A percentile compares a stretch with the other conserved stretches of the same genome.
Evolutionary conservation across 2,113 vertebrate species (phyloP).

Genomic region (Myotis yumanensis): DNA sequence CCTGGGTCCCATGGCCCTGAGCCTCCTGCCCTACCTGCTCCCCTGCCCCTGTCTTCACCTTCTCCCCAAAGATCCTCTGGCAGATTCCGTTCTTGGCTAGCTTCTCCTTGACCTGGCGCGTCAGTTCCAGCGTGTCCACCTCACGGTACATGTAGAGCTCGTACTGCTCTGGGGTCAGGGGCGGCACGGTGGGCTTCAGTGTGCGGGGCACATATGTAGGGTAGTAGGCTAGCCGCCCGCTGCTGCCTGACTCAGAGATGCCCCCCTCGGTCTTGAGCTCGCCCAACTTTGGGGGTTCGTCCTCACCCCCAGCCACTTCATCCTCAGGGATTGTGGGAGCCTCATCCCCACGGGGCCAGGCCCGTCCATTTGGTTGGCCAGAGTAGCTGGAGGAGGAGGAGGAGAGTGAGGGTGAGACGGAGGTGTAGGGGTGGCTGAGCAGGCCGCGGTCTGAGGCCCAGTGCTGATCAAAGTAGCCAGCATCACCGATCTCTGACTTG

Average conservation of each 20-base stretch:
- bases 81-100: slow-evolving; percentile 99
- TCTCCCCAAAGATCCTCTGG: slow-evolving; percentile 99
- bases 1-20: too few species aligned
- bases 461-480: slow-evolving; percentile 96
- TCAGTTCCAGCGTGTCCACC: slow-evolving; percentile 97
- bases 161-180: slow-evolving; percentile 97
- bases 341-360: slow-evolving; percentile 91
- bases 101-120: slow-evolving; percentile 98
- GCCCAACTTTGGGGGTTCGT: slow-evolving; percentile 85
- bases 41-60: slow-evolving; percentile 84
- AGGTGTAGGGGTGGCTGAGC: slow-evolving; percentile 87
- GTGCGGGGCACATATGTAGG: slow-evolving; percentile 93
- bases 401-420: slow-evolving; percentile 93
- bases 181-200: slow-evolving; percentile 95
- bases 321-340: slow-evolving; percentile 75
- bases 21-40: neutral
- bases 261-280: slow-evolving; percentile 91
- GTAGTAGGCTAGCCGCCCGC: slow-evolving; percentile 89
- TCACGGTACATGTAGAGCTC: slow-evolving; percentile 99
- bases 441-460: slow-evolving; percentile 93
- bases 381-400: slow-evolving; percentile 93
- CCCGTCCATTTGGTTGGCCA: slow-evolving; percentile 85
- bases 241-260: slow-evolving; percentile 75
- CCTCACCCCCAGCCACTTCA: slow-evolving; percentile 84
- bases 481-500: slow-evolving; percentile 96